phyloP scores from a whole-genome alignment of 2,113 vertebrate species.

The Pangasianodon gigas region DNA sequence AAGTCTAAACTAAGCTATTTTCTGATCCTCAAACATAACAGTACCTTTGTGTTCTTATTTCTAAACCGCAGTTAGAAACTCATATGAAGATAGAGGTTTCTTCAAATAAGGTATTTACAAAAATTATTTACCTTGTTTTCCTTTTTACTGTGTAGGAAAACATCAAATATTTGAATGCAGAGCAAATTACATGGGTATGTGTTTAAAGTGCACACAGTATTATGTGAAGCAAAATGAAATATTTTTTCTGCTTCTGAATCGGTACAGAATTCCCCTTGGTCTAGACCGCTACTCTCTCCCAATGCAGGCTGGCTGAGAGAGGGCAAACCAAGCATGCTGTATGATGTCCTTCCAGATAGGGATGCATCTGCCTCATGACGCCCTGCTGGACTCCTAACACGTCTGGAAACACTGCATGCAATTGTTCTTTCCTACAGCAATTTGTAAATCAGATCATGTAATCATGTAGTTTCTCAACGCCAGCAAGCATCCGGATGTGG shows the following conservation, averaged over 20 bases:
- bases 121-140: background rate
- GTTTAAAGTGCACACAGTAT: background rate
- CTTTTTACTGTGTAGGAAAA: background rate
- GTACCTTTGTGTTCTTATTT: background rate
- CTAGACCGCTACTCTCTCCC: background rate
- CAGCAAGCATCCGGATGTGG: slow-evolving; percentile 13
- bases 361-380: slow-evolving; percentile 38
- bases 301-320: slow-evolving; percentile 6
- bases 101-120: background rate
- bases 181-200: background rate
- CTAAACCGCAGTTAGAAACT: background rate
- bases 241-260: background rate
- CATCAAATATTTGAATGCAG: background rate
- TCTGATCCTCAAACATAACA: background rate
- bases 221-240: background rate
- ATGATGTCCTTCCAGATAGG: slow-evolving; percentile 30
- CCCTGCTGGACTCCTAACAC: slow-evolving; percentile 13
- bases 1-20: background rate
- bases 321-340: background rate
- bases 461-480: background rate
- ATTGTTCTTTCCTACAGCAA: slow-evolving; percentile 44
- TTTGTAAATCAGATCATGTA: slow-evolving; percentile 42
- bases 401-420: slow-evolving; percentile 29
- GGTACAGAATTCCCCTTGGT: slow-evolving; percentile 25
- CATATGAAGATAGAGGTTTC: background rate